phyloP scores from a whole-genome alignment of 1,140 invertebrate genomes.

The Sarcophaga bullata region DNA sequence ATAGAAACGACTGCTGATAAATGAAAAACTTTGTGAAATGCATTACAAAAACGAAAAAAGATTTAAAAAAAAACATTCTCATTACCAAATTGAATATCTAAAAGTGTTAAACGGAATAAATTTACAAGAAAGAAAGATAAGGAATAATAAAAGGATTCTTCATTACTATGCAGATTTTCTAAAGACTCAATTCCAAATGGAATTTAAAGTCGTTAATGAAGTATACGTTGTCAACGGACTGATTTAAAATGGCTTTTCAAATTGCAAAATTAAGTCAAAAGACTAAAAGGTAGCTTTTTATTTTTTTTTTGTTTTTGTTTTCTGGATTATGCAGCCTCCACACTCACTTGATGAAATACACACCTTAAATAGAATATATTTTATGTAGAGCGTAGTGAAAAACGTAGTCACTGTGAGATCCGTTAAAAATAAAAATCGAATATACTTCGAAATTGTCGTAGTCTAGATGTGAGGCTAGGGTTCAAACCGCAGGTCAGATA shows the following conservation, averaged over 20 bases:
- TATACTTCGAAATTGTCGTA: too few relatives aligned
- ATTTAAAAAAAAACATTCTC: neutral
- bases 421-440: too few relatives aligned
- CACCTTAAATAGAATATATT: too few relatives aligned
- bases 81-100: neutral
- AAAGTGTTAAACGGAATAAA: conserved; percentile 18
- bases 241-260: neutral
- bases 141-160: neutral
- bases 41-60: neutral
- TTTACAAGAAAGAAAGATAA: neutral
- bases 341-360: too few relatives aligned
- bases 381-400: too few relatives aligned
- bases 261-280: too few relatives aligned
- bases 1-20: neutral
- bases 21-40: conserved; percentile 1
- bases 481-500: too few relatives aligned
- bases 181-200: neutral
- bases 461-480: too few relatives aligned
- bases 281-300: too few relatives aligned
- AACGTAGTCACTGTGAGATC: too few relatives aligned
- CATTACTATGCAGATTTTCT: neutral
- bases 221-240: neutral
- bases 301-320: too few relatives aligned
- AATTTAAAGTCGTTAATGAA: neutral
- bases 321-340: too few relatives aligned